A percentile compares a stretch with the other conserved stretches of the same genome.
These are phyloP conservation scores for Lypha dubia DNA, from an alignment of 2,888 invertebrate genomes.

Conservation along the genomic window DNA sequence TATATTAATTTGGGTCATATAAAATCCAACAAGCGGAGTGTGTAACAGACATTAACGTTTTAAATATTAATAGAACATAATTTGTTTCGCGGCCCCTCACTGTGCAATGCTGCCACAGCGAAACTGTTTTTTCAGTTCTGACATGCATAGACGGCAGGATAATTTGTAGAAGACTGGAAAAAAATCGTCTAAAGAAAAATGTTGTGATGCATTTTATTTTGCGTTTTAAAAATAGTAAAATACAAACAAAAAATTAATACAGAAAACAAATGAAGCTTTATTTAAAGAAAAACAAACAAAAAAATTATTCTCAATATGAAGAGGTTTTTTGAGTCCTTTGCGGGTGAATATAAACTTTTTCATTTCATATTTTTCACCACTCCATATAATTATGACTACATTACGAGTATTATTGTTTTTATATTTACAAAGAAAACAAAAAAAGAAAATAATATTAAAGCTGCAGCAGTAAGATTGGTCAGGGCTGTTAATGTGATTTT, in stretches of 20 bases:
- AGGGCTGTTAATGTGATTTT: conserved; percentile 1
- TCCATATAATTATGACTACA: conserved; percentile 31
- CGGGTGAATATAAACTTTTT: background rate
- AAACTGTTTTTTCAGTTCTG: background rate
- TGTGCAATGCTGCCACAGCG: background rate
- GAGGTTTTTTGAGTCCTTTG: background rate
- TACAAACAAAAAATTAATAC: background rate
- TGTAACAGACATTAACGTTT: too few species aligned
- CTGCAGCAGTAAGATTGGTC: background rate
- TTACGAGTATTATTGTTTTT: conserved; percentile 54
- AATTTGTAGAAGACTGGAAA: background rate
- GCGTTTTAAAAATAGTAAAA: background rate
- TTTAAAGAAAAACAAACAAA: background rate
- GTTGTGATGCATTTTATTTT: background rate
- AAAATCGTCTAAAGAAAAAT: background rate
- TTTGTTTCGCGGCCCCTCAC: too few species aligned
- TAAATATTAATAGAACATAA: too few species aligned
- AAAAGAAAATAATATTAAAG: background rate
- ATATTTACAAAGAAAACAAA: background rate
- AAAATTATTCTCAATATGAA: background rate
- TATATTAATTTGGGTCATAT: too few species aligned
- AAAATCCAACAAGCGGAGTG: too few species aligned
- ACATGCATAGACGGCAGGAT: background rate
- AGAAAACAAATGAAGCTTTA: conserved; percentile 21
- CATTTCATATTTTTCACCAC: background rate